Base-by-base conservation (phyloP, 2,888 invertebrate species). In the Thecophora atra region DNA sequence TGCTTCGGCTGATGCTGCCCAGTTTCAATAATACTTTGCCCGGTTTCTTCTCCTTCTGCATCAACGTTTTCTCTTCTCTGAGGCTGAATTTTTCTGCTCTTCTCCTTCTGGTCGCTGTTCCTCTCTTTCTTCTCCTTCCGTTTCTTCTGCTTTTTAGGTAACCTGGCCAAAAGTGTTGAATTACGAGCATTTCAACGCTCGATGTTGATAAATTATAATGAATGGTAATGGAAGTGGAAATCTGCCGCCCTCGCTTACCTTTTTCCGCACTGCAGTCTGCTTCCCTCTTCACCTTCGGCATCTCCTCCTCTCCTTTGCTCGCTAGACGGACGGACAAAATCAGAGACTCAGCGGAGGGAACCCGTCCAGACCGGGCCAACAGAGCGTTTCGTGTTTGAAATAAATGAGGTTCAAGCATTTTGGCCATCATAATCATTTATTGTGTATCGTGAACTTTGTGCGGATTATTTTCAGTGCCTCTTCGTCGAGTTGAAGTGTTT, bases 131-230 rank as follows among this genome's bases (percentile, higher is more conserved):
- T 47, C 19, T 26, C 44, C 42, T 37, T 69, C 66, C 24, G 13
- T 7, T 44, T 51, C 42, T 63, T 42, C 47, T 70, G 42, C 64
- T 67, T 47, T 15, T n/a, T 19, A 63, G 51, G 63, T 62, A 65
- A 73, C 51, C 24, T 76, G 77, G 72, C 73, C 74, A 72, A 77
- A 78, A 76, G 77, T 78, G 77, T 77, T 78, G 77, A 78, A 78
- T 79, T 79, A 77, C 79, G 77, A 75, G 75, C 76, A 77, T 77
- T 78, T 79, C 77, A 78, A 74, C 78, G 77, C 77, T 76, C 78
- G 76, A 78, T 78, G 77, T 78, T 78, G 77, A 78, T 78, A 78
- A 78, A 78, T 78, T 76, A 78, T 77, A 77, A 77, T 77, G 78
- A 77, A 77, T 77, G 77, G 76, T 78, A 76, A 76, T 77, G 75